Conservation (phyloP, 2,797 vertebrate genomes). For the Sebastolobus altivelis region DNA sequence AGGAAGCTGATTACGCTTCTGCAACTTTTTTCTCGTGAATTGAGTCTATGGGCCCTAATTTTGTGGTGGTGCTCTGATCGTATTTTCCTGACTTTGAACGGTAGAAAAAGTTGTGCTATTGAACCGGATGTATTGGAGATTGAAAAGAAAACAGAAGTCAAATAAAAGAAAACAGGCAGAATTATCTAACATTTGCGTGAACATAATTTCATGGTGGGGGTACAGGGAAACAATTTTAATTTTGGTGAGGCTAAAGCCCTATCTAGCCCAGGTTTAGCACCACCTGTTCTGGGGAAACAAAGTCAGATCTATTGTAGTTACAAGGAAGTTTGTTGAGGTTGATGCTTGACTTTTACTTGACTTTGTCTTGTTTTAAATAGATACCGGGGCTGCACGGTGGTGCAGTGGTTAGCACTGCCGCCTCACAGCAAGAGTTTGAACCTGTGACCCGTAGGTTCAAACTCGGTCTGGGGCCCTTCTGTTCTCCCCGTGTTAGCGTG, state of each 20-base stretch:
- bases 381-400: background rate
- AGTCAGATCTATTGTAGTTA: background rate
- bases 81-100: background rate
- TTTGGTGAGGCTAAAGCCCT: background rate
- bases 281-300: background rate
- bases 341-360: background rate
- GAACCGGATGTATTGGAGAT: background rate
- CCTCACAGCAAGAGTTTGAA: too few relatives aligned
- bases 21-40: background rate
- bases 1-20: background rate
- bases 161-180: background rate
- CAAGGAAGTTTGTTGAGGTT: background rate
- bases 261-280: background rate
- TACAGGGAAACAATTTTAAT: background rate
- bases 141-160: background rate
- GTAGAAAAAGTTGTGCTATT: background rate
- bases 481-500: accelerated
- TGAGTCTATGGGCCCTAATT: background rate
- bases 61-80: background rate
- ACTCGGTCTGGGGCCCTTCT: too few relatives aligned
- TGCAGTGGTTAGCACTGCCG: too few relatives aligned
- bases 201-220: background rate
- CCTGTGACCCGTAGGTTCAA: too few relatives aligned
- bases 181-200: background rate
- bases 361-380: background rate